Conservation (phyloP, 2,113 vertebrate genomes). For the Centrocercus urophasianus region DNA sequence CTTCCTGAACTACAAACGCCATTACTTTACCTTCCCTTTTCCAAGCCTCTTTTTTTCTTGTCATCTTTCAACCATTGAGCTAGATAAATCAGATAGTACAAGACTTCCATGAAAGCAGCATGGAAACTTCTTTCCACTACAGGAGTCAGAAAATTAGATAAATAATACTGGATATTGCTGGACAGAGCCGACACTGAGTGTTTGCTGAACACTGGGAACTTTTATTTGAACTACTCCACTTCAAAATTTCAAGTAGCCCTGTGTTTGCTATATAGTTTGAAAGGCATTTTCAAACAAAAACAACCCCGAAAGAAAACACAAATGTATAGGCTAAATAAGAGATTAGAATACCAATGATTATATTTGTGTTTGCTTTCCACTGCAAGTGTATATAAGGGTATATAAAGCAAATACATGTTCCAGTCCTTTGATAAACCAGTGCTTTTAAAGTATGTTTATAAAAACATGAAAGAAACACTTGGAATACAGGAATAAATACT, state of each 20-base stretch:
- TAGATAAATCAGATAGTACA: neutral
- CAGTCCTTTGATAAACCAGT: neutral
- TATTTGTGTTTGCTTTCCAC: neutral
- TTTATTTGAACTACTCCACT: neutral
- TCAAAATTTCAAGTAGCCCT: neutral
- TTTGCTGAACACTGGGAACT: neutral
- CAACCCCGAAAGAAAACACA: neutral
- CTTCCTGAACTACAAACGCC: neutral
- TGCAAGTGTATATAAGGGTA: neutral
- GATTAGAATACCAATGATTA: neutral
- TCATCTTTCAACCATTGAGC: neutral
- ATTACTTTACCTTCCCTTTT: neutral
- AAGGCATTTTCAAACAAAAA: neutral
- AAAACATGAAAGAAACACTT: neutral
- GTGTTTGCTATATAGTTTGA: neutral
- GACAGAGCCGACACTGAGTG: neutral
- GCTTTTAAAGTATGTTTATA: neutral
- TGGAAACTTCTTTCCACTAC: neutral
- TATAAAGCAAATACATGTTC: neutral
- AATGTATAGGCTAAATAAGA: neutral
- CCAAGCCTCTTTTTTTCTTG: neutral
- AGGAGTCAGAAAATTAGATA: neutral
- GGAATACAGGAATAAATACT: neutral
- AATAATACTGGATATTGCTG: neutral
- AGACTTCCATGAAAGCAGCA: neutral